Evolutionary conservation across 2,888 invertebrate genomes (phyloP), one percentile per base, ranked within the genome.

Genomic region (Aricia artaxerxes): DNA sequence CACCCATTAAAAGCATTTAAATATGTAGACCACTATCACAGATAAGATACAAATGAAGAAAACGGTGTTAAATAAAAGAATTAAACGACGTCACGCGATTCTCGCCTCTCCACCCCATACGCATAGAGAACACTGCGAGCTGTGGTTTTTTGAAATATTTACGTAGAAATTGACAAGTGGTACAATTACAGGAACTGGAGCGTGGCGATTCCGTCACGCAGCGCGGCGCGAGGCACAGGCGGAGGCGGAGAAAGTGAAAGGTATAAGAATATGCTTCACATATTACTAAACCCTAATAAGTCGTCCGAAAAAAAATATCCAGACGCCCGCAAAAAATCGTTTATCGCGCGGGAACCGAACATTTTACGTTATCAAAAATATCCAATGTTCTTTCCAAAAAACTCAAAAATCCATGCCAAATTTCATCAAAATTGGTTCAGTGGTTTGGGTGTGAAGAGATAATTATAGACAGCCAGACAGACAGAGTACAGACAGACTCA

Each of bases 91-190:
- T 53, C 78, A 72, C 24, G 72, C 40, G 57, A 78, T 78, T 78
- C 53, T 78, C 69, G 24, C 24, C 73, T 73, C 13, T 73, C 73
- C 1, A 1, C 4, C 4, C 5, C 40, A n/a, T 38, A 72, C 35
- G 7, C 16, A 38, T 73, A 78, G 38, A 38, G 40, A 38, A 38
- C 57, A 60, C 72, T 40, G 35, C 40, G 24, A 60, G 77, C 81
- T 57, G 81, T 79, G 82, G 84, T 82, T 69, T 82, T 88, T 87
- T 84, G 85, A 90, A 91, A 92, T 92, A 90, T 90, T 92, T 91
- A 87, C 89, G 91, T 92, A 93, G 94, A 94, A 94, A 93, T 90
- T 92, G 91, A 89, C 90, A 91, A 91, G 90, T 90, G 86, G 88
- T 88, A 90, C 90, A 87, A 86, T 85, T 85, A 86, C 72, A 80